Conservation (phyloP, 92 coral and sea anemone genomes). For the Epizoanthus fatuus region DNA sequence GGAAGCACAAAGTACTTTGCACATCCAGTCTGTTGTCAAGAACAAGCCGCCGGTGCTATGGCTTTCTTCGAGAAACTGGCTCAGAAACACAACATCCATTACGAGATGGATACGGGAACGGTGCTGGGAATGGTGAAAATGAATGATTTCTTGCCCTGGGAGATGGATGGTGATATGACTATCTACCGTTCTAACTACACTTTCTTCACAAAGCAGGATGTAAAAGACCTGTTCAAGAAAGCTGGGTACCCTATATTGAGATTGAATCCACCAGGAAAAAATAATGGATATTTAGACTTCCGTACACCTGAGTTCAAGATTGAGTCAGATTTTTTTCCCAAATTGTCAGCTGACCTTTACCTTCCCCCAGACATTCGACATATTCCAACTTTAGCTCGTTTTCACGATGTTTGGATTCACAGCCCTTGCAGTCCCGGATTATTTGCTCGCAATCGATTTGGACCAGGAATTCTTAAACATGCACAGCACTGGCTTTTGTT, state of each 20-base stretch:
- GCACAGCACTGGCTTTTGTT: slow-evolving; percentile 48
- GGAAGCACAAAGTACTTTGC: slow-evolving; percentile 4
- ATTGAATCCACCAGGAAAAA: background rate
- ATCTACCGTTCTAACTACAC: slow-evolving; percentile 10
- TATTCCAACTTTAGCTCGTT: background rate
- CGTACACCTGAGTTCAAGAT: slow-evolving; percentile 1
- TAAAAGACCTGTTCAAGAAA: slow-evolving; percentile 20
- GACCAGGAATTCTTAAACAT: slow-evolving; percentile 60
- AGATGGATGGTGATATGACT: slow-evolving; percentile 49
- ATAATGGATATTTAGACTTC: background rate
- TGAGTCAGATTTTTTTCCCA: background rate
- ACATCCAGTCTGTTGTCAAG: slow-evolving; percentile 76
- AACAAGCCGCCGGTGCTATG: slow-evolving; percentile 40
- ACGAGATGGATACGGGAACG: slow-evolving; percentile 66
- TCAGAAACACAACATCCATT: slow-evolving; percentile 45
- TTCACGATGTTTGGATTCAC: slow-evolving; percentile 37
- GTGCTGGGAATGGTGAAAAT: slow-evolving; percentile 65
- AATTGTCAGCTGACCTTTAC: slow-evolving; percentile 29
- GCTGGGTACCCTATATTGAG: slow-evolving; percentile 36
- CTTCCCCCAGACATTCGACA: slow-evolving; percentile 61
- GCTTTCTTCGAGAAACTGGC: slow-evolving; percentile 27
- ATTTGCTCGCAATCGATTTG: slow-evolving; percentile 62
- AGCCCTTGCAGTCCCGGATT: slow-evolving; percentile 62
- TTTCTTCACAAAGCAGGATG: slow-evolving; percentile 37
- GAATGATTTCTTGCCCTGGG: slow-evolving; percentile 74